Base-by-base conservation (phyloP, 1,140 invertebrate species). In the Pseudomyrmex pallidus region DNA sequence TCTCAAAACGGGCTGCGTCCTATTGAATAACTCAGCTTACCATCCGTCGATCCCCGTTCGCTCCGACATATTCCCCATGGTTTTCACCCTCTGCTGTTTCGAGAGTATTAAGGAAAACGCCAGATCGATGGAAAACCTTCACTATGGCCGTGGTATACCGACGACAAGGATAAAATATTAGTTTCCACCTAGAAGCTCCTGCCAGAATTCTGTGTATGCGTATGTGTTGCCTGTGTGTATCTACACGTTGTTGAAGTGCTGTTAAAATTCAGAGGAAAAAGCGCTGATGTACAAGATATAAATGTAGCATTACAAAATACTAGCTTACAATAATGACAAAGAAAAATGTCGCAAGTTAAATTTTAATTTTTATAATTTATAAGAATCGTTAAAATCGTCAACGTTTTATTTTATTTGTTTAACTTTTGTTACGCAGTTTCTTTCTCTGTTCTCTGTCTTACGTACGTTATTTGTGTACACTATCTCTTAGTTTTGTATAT, bases 1-100 rank as follows among this genome's bases (percentile, higher is more conserved):
- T 77, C 73, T 72, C 73, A 52, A 67, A 64, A 56, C 57, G 57
- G 70, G 54, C 61, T 35, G 17, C 76, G 52, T 85, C 70, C 87
- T 86, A 84, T 89, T 88, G 87, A 87, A 89, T 89, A 89, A 89
- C 87, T 87, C 88, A 89, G 66, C 82, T 89, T 89, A 86, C 77
- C 87, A 82, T 82, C 78, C 72, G 13, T 66, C 25, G 73, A 77
- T 63, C 56, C 22, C 63, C 57, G 78, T 62, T 35, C 48, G 12
- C 25, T 67, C 61, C n/a, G n/a, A 52, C 70, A 59, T 50, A 35
- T 35, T 50, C 66, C n/a, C 44, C 12, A 54, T 54, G 44, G 44
- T 78, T 84, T 62, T 78, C 85, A 74, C 85, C 66, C 73, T 74
- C 74, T 13, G 66, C 50, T 80, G 59, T 87, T 87, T 72, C 64